These are phyloP conservation scores for Drosophila guanche DNA, from an alignment of 1,140 invertebrate genomes.

Conservation along the genomic window DNA sequence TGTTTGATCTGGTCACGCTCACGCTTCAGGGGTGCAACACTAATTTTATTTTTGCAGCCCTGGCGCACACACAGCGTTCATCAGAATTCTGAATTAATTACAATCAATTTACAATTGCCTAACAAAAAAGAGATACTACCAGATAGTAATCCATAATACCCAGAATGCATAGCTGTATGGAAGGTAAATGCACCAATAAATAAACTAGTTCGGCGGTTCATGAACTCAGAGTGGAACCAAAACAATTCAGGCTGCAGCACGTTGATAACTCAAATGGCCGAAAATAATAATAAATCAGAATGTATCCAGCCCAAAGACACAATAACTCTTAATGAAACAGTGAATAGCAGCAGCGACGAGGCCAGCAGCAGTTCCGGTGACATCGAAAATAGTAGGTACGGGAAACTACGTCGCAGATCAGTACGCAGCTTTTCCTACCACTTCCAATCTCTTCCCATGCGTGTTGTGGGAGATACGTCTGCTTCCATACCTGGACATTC, in stretches of 20 bases:
- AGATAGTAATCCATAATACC: too few relatives aligned
- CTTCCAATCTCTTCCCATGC: conserved; percentile 52
- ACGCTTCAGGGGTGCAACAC: not conserved
- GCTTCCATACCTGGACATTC: not conserved
- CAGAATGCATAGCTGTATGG: too few relatives aligned
- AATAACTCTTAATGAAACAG: not conserved
- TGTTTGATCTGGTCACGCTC: conserved; percentile 41
- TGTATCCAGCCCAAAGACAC: not conserved
- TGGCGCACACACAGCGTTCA: not conserved
- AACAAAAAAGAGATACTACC: not conserved
- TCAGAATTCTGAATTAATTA: too few relatives aligned
- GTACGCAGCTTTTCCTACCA: conserved; percentile 23
- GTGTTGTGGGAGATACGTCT: conserved; percentile 21
- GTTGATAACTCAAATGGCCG: conserved; percentile 32
- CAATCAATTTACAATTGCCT: too few relatives aligned
- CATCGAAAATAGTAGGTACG: conserved; percentile 34
- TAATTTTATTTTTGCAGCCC: not conserved
- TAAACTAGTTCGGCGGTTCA: conserved; percentile 15
- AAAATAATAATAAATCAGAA: conserved; percentile 4
- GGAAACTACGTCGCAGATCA: conserved; percentile 43
- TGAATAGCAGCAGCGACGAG: conserved; percentile 1
- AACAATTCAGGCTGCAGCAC: conserved; percentile 23
- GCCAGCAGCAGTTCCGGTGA: conserved; percentile 36
- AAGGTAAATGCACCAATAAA: too few relatives aligned
- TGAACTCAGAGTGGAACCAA: conserved; percentile 22